Conservation (phyloP, 2,888 invertebrate genomes). For the Phyllotreta cruciferae region DNA sequence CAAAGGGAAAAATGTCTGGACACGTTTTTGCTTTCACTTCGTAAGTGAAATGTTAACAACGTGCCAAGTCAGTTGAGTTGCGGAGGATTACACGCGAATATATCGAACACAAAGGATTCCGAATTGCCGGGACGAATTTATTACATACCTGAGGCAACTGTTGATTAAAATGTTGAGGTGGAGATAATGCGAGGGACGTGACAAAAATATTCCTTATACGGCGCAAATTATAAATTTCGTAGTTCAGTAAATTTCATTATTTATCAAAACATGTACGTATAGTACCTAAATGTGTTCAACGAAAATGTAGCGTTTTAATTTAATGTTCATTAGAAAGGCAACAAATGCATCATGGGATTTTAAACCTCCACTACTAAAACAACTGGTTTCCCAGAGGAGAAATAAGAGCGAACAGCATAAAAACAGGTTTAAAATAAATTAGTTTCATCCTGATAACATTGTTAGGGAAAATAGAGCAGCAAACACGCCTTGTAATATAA, state of each 20-base stretch:
- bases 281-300: background rate
- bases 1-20: slow-evolving; percentile 28
- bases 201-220: too few relatives aligned
- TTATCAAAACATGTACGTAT: background rate
- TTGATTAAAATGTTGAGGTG: background rate
- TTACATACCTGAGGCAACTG: slow-evolving; percentile 16
- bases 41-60: slow-evolving; percentile 38
- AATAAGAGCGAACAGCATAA: slow-evolving; percentile 13
- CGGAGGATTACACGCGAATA: slow-evolving; percentile 37
- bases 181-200: too few relatives aligned
- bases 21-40: slow-evolving; percentile 29
- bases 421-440: slow-evolving; percentile 15
- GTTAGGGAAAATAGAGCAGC: slow-evolving; percentile 1
- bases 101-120: slow-evolving; percentile 21
- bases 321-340: slow-evolving; percentile 6
- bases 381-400: slow-evolving; percentile 2
- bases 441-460: slow-evolving; percentile 8
- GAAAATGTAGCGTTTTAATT: background rate
- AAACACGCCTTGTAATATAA: background rate
- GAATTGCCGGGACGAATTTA: slow-evolving; percentile 12
- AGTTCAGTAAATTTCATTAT: too few relatives aligned
- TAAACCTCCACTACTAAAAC: slow-evolving; percentile 1
- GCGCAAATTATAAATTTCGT: background rate
- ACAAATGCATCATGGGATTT: slow-evolving; percentile 1
- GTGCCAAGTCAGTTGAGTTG: slow-evolving; percentile 39